Conservation (phyloP, 2,797 vertebrate species). For the Dallia pectoralis region DNA sequence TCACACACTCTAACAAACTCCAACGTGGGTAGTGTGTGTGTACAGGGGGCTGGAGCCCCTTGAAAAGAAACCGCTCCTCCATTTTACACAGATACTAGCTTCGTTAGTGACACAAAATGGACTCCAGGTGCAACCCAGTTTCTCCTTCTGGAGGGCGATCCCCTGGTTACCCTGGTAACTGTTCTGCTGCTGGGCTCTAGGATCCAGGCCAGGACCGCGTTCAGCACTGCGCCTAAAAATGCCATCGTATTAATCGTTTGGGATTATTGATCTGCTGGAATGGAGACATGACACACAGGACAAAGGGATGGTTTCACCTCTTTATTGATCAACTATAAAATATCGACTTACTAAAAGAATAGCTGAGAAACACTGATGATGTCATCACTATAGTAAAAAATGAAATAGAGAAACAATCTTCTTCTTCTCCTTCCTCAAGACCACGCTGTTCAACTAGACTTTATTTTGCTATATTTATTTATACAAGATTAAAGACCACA, state of each 20-base stretch:
- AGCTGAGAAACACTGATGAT: neutral
- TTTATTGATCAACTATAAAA: slow-evolving; percentile 3
- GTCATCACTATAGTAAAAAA: neutral
- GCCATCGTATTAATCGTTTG: too few relatives aligned
- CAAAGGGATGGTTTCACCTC: neutral
- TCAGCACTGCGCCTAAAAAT: neutral
- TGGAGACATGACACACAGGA: neutral
- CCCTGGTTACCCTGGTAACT: neutral
- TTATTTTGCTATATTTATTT: slow-evolving; percentile 58
- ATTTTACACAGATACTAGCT: neutral
- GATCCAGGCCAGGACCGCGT: neutral
- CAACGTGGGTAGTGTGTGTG: neutral
- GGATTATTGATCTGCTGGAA: too few relatives aligned
- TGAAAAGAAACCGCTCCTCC: neutral
- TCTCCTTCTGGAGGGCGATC: neutral
- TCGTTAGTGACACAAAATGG: neutral
- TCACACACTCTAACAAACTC: neutral
- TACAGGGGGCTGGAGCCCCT: neutral
- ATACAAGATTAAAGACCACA: slow-evolving; percentile 80
- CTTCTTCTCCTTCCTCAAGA: neutral
- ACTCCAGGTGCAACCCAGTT: neutral
- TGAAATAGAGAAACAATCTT: neutral
- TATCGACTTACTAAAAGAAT: neutral
- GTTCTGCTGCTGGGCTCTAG: neutral
- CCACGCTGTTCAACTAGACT: slow-evolving; percentile 44